Base-by-base conservation (phyloP, 2,797 vertebrate species). In the Lindbergichthys nudifrons region DNA sequence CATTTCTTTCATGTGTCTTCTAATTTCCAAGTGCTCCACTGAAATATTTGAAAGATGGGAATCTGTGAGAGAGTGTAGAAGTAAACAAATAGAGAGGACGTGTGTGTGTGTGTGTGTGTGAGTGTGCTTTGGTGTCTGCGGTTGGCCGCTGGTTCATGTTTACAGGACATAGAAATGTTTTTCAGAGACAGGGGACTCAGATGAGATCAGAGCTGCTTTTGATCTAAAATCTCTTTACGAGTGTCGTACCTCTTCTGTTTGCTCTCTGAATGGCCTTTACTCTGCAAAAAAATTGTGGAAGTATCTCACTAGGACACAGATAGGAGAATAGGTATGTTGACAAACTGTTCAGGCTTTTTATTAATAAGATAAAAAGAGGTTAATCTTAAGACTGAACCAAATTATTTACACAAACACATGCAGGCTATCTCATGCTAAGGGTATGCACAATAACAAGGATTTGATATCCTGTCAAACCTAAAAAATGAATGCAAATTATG, bases 171-270 rank as follows among this genome's bases (percentile, higher is more conserved):
- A 11, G 43, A 57, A 48, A 72, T 65, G 46, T 46, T 50, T 59
- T 74, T 71, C 26, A 74, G 52, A 41, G 26, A 59, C 6, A 9
- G 36, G 56, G 42, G 43, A 60, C 12, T 21, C 63, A 52, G 26
- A 64, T 65, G 71, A 65, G 59, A 63, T 59, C 73, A 83, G 66
- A 79, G 60, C 52, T 62, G 63, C 30, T 79, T 84, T 72, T 74
- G 65, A 84, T 74, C 41, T 71, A 60, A 77, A 77, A 73, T 32
- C 21, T 74, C 47, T 78, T 77, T 65, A 65, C 1, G 23, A 65
- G 58, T 21, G 39, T 4, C 43, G 16, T 41, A 46, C 46, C 67
- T 64, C 53, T 14, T 47, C 48, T 66, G 47, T 59, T 56, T 63
- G 50, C 50, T 26, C 42, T 65, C 41, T 87, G 75, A 36, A 69